Evolutionary conservation across 2,797 vertebrate species (phyloP).

Genomic region (Trachops cirrhosus): DNA sequence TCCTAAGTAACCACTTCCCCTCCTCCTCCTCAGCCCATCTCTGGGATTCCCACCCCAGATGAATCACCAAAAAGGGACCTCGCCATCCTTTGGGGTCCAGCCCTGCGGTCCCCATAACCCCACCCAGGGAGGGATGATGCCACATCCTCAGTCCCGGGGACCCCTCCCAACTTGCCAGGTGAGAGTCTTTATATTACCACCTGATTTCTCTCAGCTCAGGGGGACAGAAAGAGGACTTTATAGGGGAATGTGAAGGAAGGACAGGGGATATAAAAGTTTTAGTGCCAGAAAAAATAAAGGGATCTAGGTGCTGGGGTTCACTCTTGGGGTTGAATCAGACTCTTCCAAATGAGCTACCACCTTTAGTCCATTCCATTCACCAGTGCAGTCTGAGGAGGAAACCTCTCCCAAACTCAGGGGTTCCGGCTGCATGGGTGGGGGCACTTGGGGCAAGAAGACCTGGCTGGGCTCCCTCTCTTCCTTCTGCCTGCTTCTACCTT

Average conservation of each 20-base stretch:
- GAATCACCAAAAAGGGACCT: conserved; percentile 86
- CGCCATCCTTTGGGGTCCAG: conserved; percentile 64
- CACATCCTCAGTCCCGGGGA: conserved; percentile 76
- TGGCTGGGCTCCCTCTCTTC: not conserved
- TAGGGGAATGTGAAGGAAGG: not conserved
- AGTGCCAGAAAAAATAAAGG: not conserved
- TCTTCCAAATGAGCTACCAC: not conserved
- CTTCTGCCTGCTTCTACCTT: conserved; percentile 78
- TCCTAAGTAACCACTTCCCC: conserved; percentile 24
- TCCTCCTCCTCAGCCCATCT: conserved; percentile 84
- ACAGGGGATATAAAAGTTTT: not conserved
- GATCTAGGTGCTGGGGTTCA: not conserved
- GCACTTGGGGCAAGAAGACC: conserved; percentile 71
- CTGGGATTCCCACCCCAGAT: conserved; percentile 90
- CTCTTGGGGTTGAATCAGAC: not conserved
- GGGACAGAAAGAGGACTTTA: not conserved
- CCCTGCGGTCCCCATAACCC: conserved; percentile 80
- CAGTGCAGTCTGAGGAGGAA: not conserved
- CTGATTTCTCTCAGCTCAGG: not conserved
- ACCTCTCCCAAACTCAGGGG: not conserved
- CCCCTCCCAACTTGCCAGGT: conserved; percentile 91
- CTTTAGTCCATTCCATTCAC: not conserved
- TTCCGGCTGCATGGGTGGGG: conserved; percentile 3
- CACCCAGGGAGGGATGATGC: conserved; percentile 73
- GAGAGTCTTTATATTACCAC: not conserved